Evolutionary conservation across 2,888 invertebrate genomes (phyloP), one percentile per base, ranked within the genome.

Genomic region (Hydriomena furcata): DNA sequence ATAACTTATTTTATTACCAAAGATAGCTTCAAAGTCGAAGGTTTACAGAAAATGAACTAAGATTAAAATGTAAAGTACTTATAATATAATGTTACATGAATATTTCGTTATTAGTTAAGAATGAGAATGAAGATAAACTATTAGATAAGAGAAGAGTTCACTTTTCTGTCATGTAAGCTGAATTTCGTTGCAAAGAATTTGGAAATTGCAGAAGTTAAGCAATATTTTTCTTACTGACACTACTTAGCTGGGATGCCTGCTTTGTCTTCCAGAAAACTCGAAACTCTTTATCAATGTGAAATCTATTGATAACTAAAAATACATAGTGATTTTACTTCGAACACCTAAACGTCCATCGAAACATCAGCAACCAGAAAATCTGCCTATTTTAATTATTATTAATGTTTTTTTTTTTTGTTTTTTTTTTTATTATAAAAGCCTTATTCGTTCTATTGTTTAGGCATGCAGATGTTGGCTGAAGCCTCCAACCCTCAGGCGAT

Each of bases 1-100:
- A n/a, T n/a, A n/a, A 17, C 17, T 17, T 17, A 17, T 17, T 17
- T 17, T 17, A n/a, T n/a, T n/a, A n/a, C n/a, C n/a, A n/a, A 30
- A 23, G 13, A 1, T 28, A 20, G 3, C 13, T 36, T 23, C 5
- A 1, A 34, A 7, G 28, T 10, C 23, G 25, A 11, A 35, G 24
- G 41, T 59, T 61, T 60, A 66, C 68, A 73, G 75, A 61, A 68
- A 74, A 76, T 69, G 76, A 76, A 74, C 66, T 60, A 61, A 58
- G 55, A 52, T 58, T 66, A 70, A n/a, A 64, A 20, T 36, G 11
- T 36, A 13, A 42, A 36, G 12, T 10, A 27, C 42, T 43, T 32
- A 45, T 30, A 53, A 11, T 45, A 38, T 38, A 32, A 35, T 34
- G 32, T 62, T 48, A 53, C 32, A 36, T 36, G 38, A 36, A 36